Evolutionary conservation across 2,797 vertebrate species (phyloP), one percentile per base, ranked within the genome.

Genomic region (Agapornis canus): DNA sequence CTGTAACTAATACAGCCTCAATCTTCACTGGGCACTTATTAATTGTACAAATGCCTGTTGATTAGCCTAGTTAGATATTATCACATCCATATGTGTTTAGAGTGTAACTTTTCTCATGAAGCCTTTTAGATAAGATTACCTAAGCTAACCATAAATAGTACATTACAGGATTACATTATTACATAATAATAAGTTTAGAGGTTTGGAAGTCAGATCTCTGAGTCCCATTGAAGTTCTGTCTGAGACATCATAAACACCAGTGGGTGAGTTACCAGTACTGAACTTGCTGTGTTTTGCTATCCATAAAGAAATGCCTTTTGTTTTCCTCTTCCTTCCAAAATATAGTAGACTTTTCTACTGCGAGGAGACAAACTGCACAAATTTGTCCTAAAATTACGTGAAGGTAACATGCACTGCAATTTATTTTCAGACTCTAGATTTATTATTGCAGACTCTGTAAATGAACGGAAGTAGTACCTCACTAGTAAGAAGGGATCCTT

Each of bases 81-180:
- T 76, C 25, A 1, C 82, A 72, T 82, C 82, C 56, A 25, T 87
- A 82, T 68, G 68, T 82, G 77, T 35, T 35, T 60, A 75, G 48
- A 92, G 37, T 0, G 0, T 82, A 80, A 59, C 89, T 90, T 89
- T 79, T 71, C 84, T 94, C 52, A 13, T 35, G 76, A 89, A 57
- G 48, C 60, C 57, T 81, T 90, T 87, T 45, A 78, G 89, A 31
- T 65, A 19, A 87, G 64, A 35, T 92, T 86, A 61, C 82, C 76
- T 57, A 45, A 90, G 61, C 39, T 57, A 68, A 77, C 84, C 79
- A 83, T 85, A 89, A 87, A 85, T 75, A 89, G 76, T 87, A 71
- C 72, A 10, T 71, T 75, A 52, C 45, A 83, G 69, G 80, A 81
- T 90, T 88, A 39, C 60, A 11, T 57, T 81, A 39, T 88, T 90